These are phyloP conservation scores for Dryocosmus kuriphilus DNA, from an alignment of 2,888 invertebrate genomes.

Conservation along the genomic window DNA sequence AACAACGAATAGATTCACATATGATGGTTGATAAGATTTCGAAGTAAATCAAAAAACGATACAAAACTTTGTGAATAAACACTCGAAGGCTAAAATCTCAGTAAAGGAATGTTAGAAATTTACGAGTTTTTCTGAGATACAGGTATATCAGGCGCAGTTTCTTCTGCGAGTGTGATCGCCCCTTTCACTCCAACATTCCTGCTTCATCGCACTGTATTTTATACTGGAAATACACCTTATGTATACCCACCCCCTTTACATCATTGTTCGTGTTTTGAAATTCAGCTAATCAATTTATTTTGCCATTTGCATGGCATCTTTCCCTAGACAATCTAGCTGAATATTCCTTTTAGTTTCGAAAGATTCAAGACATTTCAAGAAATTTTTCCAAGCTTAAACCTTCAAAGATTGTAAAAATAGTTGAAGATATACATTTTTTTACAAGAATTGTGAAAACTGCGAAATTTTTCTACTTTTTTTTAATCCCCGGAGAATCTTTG, in stretches of 20 bases:
- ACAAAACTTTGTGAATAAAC: slow-evolving; percentile 27
- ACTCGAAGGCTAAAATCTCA: slow-evolving; percentile 22
- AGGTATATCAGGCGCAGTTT: slow-evolving; percentile 18
- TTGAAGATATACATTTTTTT: neutral
- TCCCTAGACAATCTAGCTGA: neutral
- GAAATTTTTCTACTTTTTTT: neutral
- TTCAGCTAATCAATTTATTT: neutral
- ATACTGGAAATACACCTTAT: slow-evolving; percentile 24
- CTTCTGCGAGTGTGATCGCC: slow-evolving; percentile 3
- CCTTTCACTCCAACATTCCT: slow-evolving; percentile 22
- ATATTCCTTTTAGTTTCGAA: neutral
- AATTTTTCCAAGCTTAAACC: neutral
- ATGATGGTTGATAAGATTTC: neutral
- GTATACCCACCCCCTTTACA: neutral
- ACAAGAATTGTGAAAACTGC: neutral
- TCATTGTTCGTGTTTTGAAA: slow-evolving; percentile 13
- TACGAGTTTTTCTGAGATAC: slow-evolving; percentile 14
- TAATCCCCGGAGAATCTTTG: neutral
- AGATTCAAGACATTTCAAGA: neutral
- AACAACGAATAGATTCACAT: neutral
- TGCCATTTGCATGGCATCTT: neutral
- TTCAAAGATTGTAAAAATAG: neutral
- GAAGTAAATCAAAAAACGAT: slow-evolving; percentile 26
- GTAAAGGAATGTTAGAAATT: slow-evolving; percentile 7
- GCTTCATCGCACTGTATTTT: slow-evolving; percentile 5